These are phyloP conservation scores for Colletes collaris DNA, from an alignment of 2,888 invertebrate genomes.

Conservation along the genomic window DNA sequence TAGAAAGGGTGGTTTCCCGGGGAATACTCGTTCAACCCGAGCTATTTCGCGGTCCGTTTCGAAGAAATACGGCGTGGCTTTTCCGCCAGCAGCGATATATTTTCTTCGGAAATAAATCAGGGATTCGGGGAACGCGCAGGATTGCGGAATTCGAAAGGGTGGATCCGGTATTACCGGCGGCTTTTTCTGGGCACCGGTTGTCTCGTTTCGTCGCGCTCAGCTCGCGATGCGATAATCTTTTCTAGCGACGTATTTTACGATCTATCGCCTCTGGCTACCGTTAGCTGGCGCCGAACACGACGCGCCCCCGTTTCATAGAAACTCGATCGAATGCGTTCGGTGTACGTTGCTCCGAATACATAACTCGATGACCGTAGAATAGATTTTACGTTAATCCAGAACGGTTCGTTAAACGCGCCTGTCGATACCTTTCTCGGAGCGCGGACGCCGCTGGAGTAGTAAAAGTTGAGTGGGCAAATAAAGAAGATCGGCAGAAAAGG, in stretches of 20 bases:
- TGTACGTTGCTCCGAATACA: too few relatives aligned
- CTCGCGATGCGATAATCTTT: background rate
- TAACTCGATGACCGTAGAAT: too few relatives aligned
- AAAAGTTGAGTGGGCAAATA: too few relatives aligned
- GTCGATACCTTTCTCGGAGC: too few relatives aligned
- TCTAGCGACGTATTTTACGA: conserved; percentile 9
- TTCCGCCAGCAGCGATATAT: background rate
- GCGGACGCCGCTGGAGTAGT: too few relatives aligned
- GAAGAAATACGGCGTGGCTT: conserved; percentile 9
- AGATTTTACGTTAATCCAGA: too few relatives aligned
- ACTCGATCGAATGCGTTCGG: background rate
- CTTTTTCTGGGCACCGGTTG: background rate
- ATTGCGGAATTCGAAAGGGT: background rate
- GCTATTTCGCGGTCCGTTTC: background rate
- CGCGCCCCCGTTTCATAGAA: conserved; percentile 17
- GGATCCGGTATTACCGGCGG: background rate
- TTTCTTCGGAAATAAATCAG: conserved; percentile 14
- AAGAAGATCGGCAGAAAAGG: too few relatives aligned
- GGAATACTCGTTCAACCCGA: background rate
- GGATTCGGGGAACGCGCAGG: background rate
- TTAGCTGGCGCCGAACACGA: background rate
- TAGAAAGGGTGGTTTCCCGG: background rate
- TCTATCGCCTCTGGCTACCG: background rate
- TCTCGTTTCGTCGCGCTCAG: background rate
- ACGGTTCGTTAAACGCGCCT: too few relatives aligned